Base-by-base conservation (phyloP, 2,888 invertebrate species). In the Watsonalla cultraria region DNA sequence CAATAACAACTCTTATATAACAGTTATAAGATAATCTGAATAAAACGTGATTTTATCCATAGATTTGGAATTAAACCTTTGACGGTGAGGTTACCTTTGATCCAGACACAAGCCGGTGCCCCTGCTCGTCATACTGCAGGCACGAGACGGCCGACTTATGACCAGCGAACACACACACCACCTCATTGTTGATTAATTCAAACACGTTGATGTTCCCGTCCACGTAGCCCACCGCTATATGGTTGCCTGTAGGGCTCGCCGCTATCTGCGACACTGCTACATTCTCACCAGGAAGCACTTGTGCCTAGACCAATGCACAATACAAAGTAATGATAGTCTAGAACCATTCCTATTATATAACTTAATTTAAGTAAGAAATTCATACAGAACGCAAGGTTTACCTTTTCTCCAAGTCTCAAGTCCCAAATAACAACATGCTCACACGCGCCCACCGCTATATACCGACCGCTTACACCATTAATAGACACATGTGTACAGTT, bases 341-440 rank as follows among this genome's bases (percentile, higher is more conserved):
- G 35, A 37, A 5, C 37, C 37, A 37, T 7, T 37, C 6, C 1
- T 37, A 37, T 24, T 24, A 24, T 24, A 4, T 24, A 24, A 24
- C 24, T 24, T 1, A 2, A 24, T 24, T 24, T 24, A 24, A 24
- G 24, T 24, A 24, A 24, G 24, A 24, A 0, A 42, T 48, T 42
- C 34, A 15, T 9, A 13, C 7, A 50, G n/a, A 9, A 33, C 8
- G 15, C 13, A 47, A 45, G 42, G 13, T 50, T 72, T 82, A 96
- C 95, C 92, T 95, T 96, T 82, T 96, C 95, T 46, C 95, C 94
- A 7, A 96, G 93, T 76, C 96, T 93, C 78, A 98, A 92, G 90
- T 99, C 99, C 98, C 98, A 99, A 72, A 99, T 93, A 72, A 96
- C 93, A 58, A 98, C 95, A 92, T 97, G 95, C 91, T 99, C 98